Evolutionary conservation across 2,113 vertebrate species (phyloP), one percentile per base, ranked within the genome.

Genomic region (Sardina pilchardus): DNA sequence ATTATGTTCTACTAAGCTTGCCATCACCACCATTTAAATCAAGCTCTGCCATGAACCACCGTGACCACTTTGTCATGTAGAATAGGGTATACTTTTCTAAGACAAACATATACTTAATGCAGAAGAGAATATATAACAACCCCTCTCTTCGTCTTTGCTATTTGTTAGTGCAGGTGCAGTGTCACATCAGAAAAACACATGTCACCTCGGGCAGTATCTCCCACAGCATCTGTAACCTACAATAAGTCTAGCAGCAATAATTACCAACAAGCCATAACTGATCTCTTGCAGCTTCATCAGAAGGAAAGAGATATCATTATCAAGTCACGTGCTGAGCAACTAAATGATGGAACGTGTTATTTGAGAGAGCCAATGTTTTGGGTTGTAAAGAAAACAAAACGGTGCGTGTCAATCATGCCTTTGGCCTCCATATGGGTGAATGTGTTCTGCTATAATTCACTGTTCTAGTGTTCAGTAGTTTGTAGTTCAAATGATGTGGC

Each of bases 281-380:
- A 19, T 6, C 14, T 78, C 71, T 78, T 16, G 16, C 14, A 36
- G 10, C 30, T 78, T 78, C 21, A 1, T 78, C 26, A 17, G 71
- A 34, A 14, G 30, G 71, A 78, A 36, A 78, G 71, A 78, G 71
- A 78, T 71, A 71, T 78, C 71, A 78, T 78, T 78, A 78, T 4
- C 71, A 36, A 17, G 30, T 78, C 71, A 36, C 71, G 14, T 36
- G 71, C 71, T 17, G 2, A 78, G 34, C 71, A 78, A 39, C 17
- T 36, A 34, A 78, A 78, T 36, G 2, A 12, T 36, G 71, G 39
- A 16, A 78, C 17, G 71, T 78, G 16, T 17, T 12, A 36, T 14
- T 78, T 14, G 26, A 19, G 30, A 36, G 30, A 78, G 71, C 12
- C 14, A 78, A 36, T 36, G 26, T 78, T 78, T 36, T 16, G 71